A percentile compares a stretch with the other conserved stretches of the same genome.
Conservation (phyloP, 92 coral and sea anemone species). For the Heteractis magnifica region DNA sequence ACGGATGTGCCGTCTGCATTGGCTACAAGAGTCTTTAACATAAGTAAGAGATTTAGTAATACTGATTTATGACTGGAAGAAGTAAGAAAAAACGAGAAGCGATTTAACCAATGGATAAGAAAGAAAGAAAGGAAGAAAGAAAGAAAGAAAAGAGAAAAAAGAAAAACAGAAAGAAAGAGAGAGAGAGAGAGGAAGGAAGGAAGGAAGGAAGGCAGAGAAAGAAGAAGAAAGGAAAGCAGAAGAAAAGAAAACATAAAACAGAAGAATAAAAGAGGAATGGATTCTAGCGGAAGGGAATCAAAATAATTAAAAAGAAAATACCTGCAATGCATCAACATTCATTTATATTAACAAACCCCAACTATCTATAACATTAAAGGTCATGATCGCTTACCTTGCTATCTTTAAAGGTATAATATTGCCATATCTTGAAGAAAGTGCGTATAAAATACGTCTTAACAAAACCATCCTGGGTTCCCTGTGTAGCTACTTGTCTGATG, state of each 20-base stretch:
- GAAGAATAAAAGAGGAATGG: background rate
- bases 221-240: background rate
- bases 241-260: background rate
- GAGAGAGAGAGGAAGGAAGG: background rate
- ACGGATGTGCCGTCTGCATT: constrained; percentile 35
- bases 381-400: constrained; percentile 15
- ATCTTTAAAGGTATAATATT: background rate
- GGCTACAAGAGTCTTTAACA: constrained; percentile 38
- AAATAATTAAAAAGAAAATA: too few species aligned
- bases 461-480: constrained; percentile 34
- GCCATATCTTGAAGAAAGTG: constrained; percentile 17
- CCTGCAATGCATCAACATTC: too few species aligned
- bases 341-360: too few species aligned
- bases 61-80: background rate
- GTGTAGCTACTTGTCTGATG: constrained; percentile 38
- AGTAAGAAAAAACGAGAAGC: too few species aligned
- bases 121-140: background rate
- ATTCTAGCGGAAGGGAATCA: too few species aligned
- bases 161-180: background rate
- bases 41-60: background rate
- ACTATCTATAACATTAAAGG: background rate
- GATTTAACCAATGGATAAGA: background rate
- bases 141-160: background rate
- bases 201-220: background rate
- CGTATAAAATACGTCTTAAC: constrained; percentile 30